Percentiles rank a stretch among this genome's conserved stretches.
These are phyloP conservation scores for Meleagris gallopavo DNA, from an alignment of 2,113 vertebrate genomes.

Conservation along the genomic window DNA sequence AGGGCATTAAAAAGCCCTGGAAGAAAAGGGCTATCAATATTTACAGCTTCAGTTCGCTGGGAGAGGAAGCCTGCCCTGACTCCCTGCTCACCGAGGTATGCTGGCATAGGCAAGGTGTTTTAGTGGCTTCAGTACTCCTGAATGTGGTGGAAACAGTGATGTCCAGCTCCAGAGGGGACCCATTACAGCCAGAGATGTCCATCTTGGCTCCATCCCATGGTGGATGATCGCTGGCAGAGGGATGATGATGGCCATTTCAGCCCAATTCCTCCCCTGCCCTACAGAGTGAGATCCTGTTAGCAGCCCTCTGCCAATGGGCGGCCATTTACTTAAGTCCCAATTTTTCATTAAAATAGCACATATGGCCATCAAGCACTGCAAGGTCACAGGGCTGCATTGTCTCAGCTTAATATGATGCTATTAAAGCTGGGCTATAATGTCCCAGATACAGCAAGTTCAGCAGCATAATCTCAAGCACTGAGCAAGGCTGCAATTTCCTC, in stretches of 20 bases:
- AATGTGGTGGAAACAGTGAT: not conserved
- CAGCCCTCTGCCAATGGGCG: not conserved
- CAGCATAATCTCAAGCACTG: constrained; percentile 68
- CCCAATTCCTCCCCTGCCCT: constrained; percentile 7
- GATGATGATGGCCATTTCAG: constrained; percentile 23
- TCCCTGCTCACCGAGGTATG: not conserved
- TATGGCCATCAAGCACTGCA: constrained; percentile 35
- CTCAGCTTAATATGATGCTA: constrained; percentile 69
- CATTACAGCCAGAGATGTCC: too few relatives aligned
- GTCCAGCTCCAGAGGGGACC: accelerated
- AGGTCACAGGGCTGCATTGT: constrained; percentile 75
- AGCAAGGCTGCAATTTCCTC: constrained; percentile 76
- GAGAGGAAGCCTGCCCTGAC: not conserved
- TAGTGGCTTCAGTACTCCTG: accelerated
- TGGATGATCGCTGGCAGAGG: not conserved
- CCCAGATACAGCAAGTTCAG: constrained; percentile 13
- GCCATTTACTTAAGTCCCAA: constrained; percentile 60
- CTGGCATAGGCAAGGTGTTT: not conserved
- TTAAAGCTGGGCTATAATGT: constrained; percentile 64
- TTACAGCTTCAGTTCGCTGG: constrained; percentile 42
- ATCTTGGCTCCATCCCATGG: not conserved
- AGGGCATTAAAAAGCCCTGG: constrained; percentile 45
- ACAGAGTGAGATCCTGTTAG: not conserved
- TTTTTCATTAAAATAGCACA: constrained; percentile 74
- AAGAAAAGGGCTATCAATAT: constrained; percentile 39